Evolutionary conservation across 2,888 invertebrate genomes (phyloP), one percentile per base, ranked within the genome.

Genomic region (Troides aeacus): DNA sequence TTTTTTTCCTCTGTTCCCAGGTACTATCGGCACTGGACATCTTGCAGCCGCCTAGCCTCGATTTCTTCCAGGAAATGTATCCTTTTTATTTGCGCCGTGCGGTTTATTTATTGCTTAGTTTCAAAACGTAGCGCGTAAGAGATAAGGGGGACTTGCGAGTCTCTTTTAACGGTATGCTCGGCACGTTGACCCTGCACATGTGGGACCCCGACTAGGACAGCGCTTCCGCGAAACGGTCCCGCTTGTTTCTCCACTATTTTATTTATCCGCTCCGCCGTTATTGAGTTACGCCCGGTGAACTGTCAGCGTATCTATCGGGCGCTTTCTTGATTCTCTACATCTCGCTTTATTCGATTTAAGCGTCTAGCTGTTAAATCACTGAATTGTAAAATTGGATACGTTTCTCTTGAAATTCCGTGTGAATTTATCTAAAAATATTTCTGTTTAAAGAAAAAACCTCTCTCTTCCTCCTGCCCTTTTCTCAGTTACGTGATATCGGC

Each of bases 1-100:
- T 64, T 15, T 60, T 42, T 18, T 59, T 68, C 23, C 10, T 81
- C 83, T 87, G 78, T 87, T 94, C 94, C 66, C 96, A 99, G 99
- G 98, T 99, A 84, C 94, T 99, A 83, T 98, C 99, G 83, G 98
- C 99, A 80, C 94, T 98, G 93, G 99, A 99, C 94, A 99, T 99
- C 90, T 95, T 99, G 81, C 99, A 99, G 93, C 99, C 99, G 83
- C 98, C 99, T 80, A 98, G 98, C 93, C 95, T 99, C 93, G 99
- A 99, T 94, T 99, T 98, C 95, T 99, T 99, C 95, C 99, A 99
- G 94, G 99, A 99, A 97, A 98, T 99, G 99, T 99, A 98, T 97
- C 97, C 97, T 97, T 97, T 96, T 0, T 50, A 64, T 50, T 59
- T 46, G 21, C 18, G 21, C 0, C 42, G 2, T n/a, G 50, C 59